A percentile compares a stretch with the other conserved stretches of the same genome.
Conservation (phyloP, 2,888 invertebrate genomes). For the Ectemnius continuus region DNA sequence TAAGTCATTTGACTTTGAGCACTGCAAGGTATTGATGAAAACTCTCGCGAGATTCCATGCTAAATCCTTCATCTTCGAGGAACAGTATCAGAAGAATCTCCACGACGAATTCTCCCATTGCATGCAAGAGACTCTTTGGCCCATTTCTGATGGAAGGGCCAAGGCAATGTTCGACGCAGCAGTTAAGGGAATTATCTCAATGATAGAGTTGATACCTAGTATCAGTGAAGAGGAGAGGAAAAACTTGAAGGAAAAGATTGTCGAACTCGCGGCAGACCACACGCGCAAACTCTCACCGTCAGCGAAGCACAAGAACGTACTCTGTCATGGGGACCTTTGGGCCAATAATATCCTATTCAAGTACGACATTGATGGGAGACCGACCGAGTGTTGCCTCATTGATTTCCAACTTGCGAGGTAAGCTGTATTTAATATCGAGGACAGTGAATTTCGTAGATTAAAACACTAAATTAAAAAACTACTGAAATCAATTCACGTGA, state of each 20-base stretch:
- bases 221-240: slow-evolving; percentile 49
- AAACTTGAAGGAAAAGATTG: slow-evolving; percentile 58
- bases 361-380: slow-evolving; percentile 65
- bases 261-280: slow-evolving; percentile 47
- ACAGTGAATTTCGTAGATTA: no score
- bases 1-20: slow-evolving; percentile 81
- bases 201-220: slow-evolving; percentile 62
- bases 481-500: no score
- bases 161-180: slow-evolving; percentile 64
- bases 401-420: slow-evolving; percentile 81
- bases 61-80: slow-evolving; percentile 79
- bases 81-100: slow-evolving; percentile 61
- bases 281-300: slow-evolving; percentile 63
- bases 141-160: slow-evolving; percentile 47
- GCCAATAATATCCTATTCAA: slow-evolving; percentile 75
- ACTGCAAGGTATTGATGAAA: slow-evolving; percentile 81
- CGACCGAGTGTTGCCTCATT: slow-evolving; percentile 70
- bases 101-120: slow-evolving; percentile 63
- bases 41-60: slow-evolving; percentile 84
- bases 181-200: slow-evolving; percentile 64
- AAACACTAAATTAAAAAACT: no score
- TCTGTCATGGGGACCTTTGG: slow-evolving; percentile 76
- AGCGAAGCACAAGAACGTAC: slow-evolving; percentile 66
- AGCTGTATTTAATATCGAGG: slow-evolving; percentile 20
- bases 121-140: slow-evolving; percentile 68